These are phyloP conservation scores for Druceiella hillmani DNA, from an alignment of 2,888 invertebrate species.

Conservation along the genomic window DNA sequence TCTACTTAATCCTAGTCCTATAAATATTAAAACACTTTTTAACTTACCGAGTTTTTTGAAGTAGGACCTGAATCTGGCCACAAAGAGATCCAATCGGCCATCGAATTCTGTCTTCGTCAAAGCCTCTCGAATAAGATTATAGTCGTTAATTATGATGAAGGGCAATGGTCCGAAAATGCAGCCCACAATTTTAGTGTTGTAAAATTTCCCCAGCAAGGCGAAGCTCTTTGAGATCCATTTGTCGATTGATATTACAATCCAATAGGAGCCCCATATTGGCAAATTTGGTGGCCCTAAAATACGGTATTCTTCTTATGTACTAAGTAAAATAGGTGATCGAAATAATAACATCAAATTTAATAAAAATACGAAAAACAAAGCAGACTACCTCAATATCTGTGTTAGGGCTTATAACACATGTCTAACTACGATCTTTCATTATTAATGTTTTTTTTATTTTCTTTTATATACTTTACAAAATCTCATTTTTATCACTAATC, in stretches of 20 bases:
- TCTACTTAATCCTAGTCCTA: no score
- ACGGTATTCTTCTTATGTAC: no score
- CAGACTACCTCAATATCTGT: no score
- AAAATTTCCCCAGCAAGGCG: constrained; percentile 44
- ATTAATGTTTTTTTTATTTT: no score
- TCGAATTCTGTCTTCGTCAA: constrained; percentile 55
- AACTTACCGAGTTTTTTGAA: constrained; percentile 50
- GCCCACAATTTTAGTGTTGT: constrained; percentile 57
- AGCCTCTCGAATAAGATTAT: constrained; percentile 51
- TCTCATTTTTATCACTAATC: no score
- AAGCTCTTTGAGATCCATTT: constrained; percentile 48
- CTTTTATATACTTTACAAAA: no score
- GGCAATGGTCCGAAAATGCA: constrained; percentile 48
- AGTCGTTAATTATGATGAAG: constrained; percentile 48
- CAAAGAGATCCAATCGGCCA: constrained; percentile 50
- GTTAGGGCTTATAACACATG: no score
- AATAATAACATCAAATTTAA: no score
- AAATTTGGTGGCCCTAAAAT: constrained; percentile 56
- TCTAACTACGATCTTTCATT: no score
- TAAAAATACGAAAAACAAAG: no score
- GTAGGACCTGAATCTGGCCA: constrained; percentile 47
- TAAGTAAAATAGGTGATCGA: no score
- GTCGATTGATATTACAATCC: constrained; percentile 49
- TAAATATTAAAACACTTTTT: no score
- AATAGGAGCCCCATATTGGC: constrained; percentile 59